A percentile compares a stretch with the other conserved stretches of the same genome.
These are phyloP conservation scores for Zophobas atratus DNA, from an alignment of 1,140 invertebrate genomes.

Conservation along the genomic window DNA sequence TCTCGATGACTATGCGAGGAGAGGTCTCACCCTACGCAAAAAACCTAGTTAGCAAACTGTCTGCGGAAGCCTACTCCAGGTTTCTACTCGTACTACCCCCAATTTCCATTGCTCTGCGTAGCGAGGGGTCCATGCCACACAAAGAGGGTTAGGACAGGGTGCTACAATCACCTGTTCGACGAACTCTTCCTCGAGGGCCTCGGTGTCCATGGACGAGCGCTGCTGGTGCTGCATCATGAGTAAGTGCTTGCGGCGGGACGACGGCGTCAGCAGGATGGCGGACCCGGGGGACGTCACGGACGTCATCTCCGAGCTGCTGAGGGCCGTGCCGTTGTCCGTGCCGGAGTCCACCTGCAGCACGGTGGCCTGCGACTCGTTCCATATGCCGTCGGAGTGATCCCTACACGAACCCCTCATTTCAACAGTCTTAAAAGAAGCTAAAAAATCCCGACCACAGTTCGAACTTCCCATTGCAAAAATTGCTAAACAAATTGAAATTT, in stretches of 20 bases:
- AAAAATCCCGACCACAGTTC: too few relatives aligned
- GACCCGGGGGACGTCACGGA: slow-evolving; percentile 73
- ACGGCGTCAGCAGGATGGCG: slow-evolving; percentile 79
- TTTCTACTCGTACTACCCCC: too few relatives aligned
- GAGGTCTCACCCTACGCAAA: slow-evolving; percentile 8
- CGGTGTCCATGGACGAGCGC: slow-evolving; percentile 87
- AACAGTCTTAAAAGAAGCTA: too few relatives aligned
- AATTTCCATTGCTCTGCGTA: too few relatives aligned
- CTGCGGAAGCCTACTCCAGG: too few relatives aligned
- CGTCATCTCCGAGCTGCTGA: slow-evolving; percentile 75
- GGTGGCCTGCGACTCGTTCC: slow-evolving; percentile 90
- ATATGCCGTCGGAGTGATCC: slow-evolving; percentile 87
- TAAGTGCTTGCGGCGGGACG: slow-evolving; percentile 82
- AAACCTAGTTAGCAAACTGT: too few relatives aligned
- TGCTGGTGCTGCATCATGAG: slow-evolving; percentile 86
- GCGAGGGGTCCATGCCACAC: too few relatives aligned
- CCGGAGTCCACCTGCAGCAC: slow-evolving; percentile 83
- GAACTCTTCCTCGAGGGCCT: slow-evolving; percentile 81
- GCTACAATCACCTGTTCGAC: slow-evolving; percentile 68
- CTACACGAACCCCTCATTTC: slow-evolving; percentile 64
- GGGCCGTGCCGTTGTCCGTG: slow-evolving; percentile 74
- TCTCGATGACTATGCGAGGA: slow-evolving; percentile 55
- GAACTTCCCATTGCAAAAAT: too few relatives aligned
- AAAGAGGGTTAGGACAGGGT: too few relatives aligned
- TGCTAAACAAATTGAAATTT: too few relatives aligned